Evolutionary conservation across 2,888 invertebrate genomes (phyloP).

Genomic region (Byasa hedistus): DNA sequence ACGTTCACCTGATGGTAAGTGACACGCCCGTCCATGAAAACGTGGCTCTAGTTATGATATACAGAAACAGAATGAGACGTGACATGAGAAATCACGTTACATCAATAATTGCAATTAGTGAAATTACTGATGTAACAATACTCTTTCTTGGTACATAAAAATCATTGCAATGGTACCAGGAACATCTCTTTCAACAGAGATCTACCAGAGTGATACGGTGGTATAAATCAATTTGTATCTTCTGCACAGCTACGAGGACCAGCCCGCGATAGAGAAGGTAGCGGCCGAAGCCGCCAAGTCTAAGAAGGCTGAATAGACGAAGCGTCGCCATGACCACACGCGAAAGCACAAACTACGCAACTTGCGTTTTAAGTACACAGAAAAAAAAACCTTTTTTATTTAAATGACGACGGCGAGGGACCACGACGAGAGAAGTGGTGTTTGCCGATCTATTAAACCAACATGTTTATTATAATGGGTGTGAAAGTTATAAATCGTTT

Average conservation of each 20-base stretch:
- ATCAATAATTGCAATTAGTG: no score
- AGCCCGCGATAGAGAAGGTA: constrained; percentile 52
- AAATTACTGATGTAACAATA: no score
- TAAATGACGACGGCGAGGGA: constrained; percentile 33
- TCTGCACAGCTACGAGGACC: constrained; percentile 66
- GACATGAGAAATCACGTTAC: no score
- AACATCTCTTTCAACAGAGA: no score
- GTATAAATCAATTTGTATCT: not conserved
- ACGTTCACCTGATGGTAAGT: no score
- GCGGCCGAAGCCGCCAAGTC: constrained; percentile 46
- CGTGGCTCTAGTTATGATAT: no score
- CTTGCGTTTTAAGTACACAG: constrained; percentile 36
- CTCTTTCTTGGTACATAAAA: no score
- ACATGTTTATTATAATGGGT: not conserved
- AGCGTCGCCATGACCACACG: constrained; percentile 22
- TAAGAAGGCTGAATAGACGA: constrained; percentile 64
- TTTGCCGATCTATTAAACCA: not conserved
- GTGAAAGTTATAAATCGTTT: not conserved
- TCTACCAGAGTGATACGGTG: not conserved
- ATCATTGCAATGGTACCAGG: no score
- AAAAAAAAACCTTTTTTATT: constrained; percentile 18
- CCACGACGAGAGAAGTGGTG: constrained; percentile 28
- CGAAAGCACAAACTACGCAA: constrained; percentile 38
- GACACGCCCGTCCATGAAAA: no score
- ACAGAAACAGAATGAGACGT: no score